Percentiles rank a stretch among this genome's conserved stretches.
These are phyloP conservation scores for Cynopterus brachyotis DNA, from an alignment of 2,113 vertebrate species.

Conservation along the genomic window DNA sequence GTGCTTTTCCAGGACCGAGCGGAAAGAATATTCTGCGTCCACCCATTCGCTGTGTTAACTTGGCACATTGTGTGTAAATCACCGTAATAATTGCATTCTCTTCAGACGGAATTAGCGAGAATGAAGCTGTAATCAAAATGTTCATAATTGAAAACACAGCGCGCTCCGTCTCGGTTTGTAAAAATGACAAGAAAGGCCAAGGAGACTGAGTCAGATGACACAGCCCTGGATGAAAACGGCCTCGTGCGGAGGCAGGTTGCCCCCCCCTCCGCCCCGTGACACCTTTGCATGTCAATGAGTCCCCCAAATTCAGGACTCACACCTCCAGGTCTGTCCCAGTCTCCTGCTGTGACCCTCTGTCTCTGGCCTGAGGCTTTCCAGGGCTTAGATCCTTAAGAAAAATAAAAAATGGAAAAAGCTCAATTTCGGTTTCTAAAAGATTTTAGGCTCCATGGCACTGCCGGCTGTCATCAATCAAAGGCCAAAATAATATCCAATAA, in stretches of 20 bases:
- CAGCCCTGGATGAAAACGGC: background rate
- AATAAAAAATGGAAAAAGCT: background rate
- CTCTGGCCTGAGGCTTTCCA: background rate
- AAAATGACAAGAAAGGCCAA: constrained; percentile 21
- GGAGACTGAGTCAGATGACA: constrained; percentile 46
- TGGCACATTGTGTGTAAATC: constrained; percentile 70
- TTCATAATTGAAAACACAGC: constrained; percentile 55
- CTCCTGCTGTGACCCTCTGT: background rate
- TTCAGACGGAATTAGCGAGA: constrained; percentile 56
- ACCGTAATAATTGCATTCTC: constrained; percentile 74
- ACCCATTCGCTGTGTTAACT: constrained; percentile 69
- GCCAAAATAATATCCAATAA: constrained; percentile 45
- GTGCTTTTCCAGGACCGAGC: constrained; percentile 70
- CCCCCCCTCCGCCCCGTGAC: too few species aligned
- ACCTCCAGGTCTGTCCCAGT: background rate
- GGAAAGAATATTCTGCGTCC: constrained; percentile 57
- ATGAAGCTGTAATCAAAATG: constrained; percentile 72
- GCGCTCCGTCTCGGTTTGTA: background rate
- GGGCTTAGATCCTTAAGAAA: background rate
- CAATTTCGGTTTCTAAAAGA: too few species aligned
- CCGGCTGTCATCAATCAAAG: background rate
- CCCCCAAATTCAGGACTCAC: background rate
- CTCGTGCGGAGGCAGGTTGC: background rate
- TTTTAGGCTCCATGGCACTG: background rate
- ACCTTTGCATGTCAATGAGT: constrained; percentile 17